A percentile compares a stretch with the other conserved stretches of the same genome.
These are phyloP conservation scores for Anabacerthia variegaticeps DNA, from an alignment of 2,797 vertebrate genomes.

Conservation along the genomic window DNA sequence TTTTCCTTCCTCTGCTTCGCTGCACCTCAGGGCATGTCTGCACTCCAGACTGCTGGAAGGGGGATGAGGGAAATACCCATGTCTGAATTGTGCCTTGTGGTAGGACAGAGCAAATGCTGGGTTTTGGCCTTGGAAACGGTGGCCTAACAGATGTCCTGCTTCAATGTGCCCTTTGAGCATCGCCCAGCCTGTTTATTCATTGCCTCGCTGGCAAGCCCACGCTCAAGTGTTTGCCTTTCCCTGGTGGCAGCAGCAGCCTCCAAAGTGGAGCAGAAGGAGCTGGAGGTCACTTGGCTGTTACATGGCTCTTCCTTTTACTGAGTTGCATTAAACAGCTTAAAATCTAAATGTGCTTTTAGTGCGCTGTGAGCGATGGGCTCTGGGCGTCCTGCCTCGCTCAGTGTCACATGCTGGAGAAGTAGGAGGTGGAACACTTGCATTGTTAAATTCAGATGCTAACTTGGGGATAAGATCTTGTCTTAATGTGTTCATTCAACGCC, in stretches of 20 bases:
- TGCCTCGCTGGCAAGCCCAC: not conserved
- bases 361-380: not conserved
- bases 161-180: slow-evolving; percentile 12
- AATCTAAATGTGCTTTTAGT: not conserved
- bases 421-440: slow-evolving; percentile 34
- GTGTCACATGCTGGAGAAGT: not conserved
- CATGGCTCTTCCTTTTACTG: not conserved
- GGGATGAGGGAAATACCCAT: not conserved
- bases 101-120: not conserved
- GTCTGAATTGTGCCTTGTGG: not conserved
- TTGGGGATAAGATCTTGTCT: slow-evolving; percentile 30
- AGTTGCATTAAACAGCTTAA: slow-evolving; percentile 3
- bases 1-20: not conserved
- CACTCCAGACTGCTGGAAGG: not conserved
- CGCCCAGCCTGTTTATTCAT: not conserved
- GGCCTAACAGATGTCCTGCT: slow-evolving; percentile 30
- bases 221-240: slow-evolving; percentile 45
- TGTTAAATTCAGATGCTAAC: slow-evolving; percentile 48
- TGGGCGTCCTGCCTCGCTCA: slow-evolving; percentile 16
- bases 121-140: slow-evolving; percentile 8
- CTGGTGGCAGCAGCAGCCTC: slow-evolving; percentile 26
- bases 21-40: fast-evolving
- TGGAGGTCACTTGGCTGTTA: slow-evolving; percentile 35
- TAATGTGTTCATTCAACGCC: slow-evolving; percentile 16
- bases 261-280: slow-evolving; percentile 36